These are phyloP conservation scores for Heliconius hermathena DNA, from an alignment of 1,140 invertebrate genomes.

Conservation along the genomic window DNA sequence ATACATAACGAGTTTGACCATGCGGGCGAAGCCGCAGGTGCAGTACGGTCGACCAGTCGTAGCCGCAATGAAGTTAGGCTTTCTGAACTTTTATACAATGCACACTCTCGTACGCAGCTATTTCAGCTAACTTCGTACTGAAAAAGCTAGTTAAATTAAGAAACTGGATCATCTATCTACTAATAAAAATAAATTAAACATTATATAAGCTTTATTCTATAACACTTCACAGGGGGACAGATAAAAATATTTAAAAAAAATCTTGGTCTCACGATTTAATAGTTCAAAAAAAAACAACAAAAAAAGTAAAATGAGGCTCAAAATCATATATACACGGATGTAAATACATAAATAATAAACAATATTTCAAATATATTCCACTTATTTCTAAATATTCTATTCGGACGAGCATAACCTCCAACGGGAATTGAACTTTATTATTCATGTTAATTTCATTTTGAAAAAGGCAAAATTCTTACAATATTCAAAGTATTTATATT, in stretches of 20 bases:
- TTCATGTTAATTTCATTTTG: not conserved
- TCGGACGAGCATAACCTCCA: conserved; percentile 37
- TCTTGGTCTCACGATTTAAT: conserved; percentile 64
- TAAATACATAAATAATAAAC: conserved; percentile 44
- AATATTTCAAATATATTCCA: conserved; percentile 46
- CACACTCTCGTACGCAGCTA: too few relatives aligned
- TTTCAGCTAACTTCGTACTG: too few relatives aligned
- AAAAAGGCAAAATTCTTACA: not conserved
- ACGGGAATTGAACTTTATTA: not conserved
- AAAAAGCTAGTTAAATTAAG: too few relatives aligned
- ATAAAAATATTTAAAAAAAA: conserved; percentile 49
- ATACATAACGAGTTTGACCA: too few relatives aligned
- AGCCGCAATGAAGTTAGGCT: too few relatives aligned
- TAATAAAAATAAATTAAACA: not conserved
- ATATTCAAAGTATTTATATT: not conserved
- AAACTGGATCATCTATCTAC: not conserved
- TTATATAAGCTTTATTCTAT: conserved; percentile 16
- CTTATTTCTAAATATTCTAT: conserved; percentile 40
- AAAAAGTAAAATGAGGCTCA: conserved; percentile 46
- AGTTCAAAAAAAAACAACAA: conserved; percentile 64
- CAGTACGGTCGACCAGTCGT: too few relatives aligned
- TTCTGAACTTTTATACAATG: too few relatives aligned
- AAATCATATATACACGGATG: conserved; percentile 59
- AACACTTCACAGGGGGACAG: not conserved
- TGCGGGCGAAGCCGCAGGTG: too few relatives aligned